Base-by-base conservation (phyloP, 2,113 vertebrate species). In the Leptobrachium ailaonicum region DNA sequence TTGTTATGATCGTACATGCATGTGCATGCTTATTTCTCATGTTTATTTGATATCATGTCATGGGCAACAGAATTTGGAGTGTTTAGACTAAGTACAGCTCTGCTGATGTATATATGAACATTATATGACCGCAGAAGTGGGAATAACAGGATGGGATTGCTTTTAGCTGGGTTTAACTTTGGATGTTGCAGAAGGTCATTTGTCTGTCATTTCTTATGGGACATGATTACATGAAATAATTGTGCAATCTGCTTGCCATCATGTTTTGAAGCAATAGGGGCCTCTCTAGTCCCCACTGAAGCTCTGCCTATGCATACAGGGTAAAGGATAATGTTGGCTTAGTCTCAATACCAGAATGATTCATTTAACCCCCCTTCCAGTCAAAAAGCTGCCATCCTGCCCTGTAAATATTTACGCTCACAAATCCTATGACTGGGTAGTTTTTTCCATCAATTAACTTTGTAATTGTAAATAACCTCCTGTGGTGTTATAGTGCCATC, bases 401-500 rank as follows among this genome's bases (percentile, higher is more conserved):
- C 56, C 56, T 60, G 56, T 60, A 60, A 60, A 60, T 60, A 14
- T 60, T 60, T 60, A 14, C 56, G 13, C 56, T 60, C 13, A 6
- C 10, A 60, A 60, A 60, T 1, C 56, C 2, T 60, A 12, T 60
- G 56, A 60, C 56, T 13, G 56, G 56, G 13, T 60, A 12, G 9
- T 8, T 60, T 60, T 60, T 60, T 60, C 56, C 4, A 12, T 60
- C 1, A 60, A 60, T 1, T 60, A 60, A 7, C 10, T 60, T 6
- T 45, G 54, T 62, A n/a, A 43, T 41, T 74, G 42, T 74, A 74
- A 40, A 58, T 67, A 41, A 14, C 13, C 11, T 60, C 13, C 14
- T 6, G 11, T 58, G 66, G 68, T 54, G 64, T 77, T 54, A 6
- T 58, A 68, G 44, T 77, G 75, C 66, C 75, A 44, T 50, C 75